phyloP scores from a whole-genome alignment of 37 sponge, comb jelly and placozoan genomes.

The Chondrilla cf. caribensis region DNA sequence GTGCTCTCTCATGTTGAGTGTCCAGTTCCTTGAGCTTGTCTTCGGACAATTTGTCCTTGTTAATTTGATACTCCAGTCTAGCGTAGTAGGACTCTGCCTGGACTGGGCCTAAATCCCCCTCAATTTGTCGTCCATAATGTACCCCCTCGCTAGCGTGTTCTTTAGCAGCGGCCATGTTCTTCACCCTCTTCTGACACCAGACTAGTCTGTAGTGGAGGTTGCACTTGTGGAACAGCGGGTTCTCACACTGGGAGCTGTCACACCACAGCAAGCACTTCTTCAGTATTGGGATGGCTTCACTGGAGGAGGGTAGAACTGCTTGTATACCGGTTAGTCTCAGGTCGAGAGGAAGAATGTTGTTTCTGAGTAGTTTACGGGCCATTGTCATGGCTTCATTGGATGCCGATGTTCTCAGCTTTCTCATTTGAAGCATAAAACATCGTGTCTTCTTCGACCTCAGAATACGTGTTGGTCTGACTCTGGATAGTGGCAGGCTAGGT shows the following conservation, averaged over 20 bases:
- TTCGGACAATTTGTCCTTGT: neutral
- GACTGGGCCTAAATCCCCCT: neutral
- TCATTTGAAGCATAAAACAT: neutral
- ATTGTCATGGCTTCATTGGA: neutral
- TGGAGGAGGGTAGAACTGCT: neutral
- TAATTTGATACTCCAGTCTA: neutral
- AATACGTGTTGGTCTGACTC: no score
- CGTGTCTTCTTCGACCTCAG: no score
- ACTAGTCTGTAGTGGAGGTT: conserved; percentile 6
- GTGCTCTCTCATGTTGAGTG: neutral
- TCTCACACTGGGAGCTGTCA: neutral
- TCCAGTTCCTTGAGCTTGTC: neutral
- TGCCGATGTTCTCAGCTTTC: neutral
- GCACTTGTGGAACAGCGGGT: neutral
- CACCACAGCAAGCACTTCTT: neutral
- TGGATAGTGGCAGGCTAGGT: no score
- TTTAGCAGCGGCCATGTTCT: neutral
- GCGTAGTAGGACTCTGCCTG: conserved; percentile 14
- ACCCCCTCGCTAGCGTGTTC: neutral
- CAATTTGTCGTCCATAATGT: neutral
- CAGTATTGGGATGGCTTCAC: neutral
- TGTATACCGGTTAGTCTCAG: neutral
- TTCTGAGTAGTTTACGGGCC: neutral
- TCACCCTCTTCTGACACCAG: neutral
- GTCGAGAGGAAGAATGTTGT: neutral